phyloP scores from a whole-genome alignment of 2,888 invertebrate genomes.

The Chalcis sispes region DNA sequence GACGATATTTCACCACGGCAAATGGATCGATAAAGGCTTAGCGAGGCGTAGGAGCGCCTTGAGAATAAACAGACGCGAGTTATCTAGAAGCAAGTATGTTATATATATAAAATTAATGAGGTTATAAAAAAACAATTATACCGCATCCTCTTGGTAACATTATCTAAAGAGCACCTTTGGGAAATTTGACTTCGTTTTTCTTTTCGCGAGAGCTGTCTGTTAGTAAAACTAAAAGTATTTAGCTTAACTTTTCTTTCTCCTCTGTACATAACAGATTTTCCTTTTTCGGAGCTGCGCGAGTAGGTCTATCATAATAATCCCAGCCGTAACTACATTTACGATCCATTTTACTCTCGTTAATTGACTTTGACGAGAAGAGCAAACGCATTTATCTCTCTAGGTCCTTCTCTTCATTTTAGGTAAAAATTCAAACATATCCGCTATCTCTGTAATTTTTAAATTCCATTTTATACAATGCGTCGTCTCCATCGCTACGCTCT shows the following conservation, averaged over 20 bases:
- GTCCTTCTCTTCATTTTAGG: no score
- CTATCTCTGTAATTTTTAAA: no score
- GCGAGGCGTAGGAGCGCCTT: no score
- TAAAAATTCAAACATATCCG: no score
- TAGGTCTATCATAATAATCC: conserved; percentile 74
- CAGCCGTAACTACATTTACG: conserved; percentile 74
- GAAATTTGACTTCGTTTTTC: conserved; percentile 16
- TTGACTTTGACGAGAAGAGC: conserved; percentile 69
- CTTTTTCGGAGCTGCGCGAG: conserved; percentile 54
- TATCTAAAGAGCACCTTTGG: neutral
- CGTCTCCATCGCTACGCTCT: no score
- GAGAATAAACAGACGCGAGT: no score
- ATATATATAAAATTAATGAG: neutral
- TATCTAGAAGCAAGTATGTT: no score
- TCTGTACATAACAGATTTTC: neutral
- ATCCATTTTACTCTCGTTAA: conserved; percentile 74
- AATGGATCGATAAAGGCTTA: no score
- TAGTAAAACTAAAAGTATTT: neutral
- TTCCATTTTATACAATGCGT: no score
- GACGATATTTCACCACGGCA: conserved; percentile 10
- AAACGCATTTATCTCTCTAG: conserved; percentile 60
- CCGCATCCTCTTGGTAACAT: neutral
- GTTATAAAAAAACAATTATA: neutral
- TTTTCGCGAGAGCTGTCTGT: conserved; percentile 20
- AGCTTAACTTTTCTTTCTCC: neutral